Percentiles rank a stretch among this genome's conserved stretches.
phyloP scores from a whole-genome alignment of 2,797 vertebrate genomes.

The Hypotaenidia okinawae region DNA sequence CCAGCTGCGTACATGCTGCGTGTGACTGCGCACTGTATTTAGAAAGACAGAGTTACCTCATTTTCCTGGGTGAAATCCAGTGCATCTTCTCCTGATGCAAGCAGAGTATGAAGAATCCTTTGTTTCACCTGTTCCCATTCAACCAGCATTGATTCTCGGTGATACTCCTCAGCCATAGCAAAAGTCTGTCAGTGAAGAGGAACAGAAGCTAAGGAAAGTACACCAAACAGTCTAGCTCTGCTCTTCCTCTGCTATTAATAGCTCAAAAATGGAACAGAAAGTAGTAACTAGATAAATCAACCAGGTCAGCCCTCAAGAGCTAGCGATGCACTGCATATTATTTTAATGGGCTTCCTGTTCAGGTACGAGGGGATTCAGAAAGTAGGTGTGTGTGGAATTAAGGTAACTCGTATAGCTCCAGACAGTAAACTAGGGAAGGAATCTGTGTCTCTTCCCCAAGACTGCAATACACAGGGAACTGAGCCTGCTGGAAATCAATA shows the following conservation, averaged over 20 bases:
- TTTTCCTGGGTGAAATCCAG: slow-evolving; percentile 96
- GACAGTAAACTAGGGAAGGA: background rate
- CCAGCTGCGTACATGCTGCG: background rate
- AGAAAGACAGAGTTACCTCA: slow-evolving; percentile 81
- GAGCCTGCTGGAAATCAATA: background rate
- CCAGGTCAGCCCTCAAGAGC: background rate
- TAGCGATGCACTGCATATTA: background rate
- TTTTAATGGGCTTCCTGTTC: background rate
- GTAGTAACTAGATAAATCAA: background rate
- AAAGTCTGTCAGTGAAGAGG: slow-evolving; percentile 85
- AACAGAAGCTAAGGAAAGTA: background rate
- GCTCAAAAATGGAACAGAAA: background rate
- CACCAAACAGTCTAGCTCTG: background rate
- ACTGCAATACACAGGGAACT: background rate
- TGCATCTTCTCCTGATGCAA: slow-evolving; percentile 95
- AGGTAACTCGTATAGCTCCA: background rate
- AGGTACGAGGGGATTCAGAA: background rate
- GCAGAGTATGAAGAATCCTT: slow-evolving; percentile 93
- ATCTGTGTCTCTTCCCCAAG: background rate
- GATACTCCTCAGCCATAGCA: slow-evolving; percentile 95
- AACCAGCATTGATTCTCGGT: slow-evolving; percentile 97
- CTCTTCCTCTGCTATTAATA: background rate
- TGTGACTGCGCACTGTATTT: rapidly evolving
- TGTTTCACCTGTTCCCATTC: slow-evolving; percentile 99
- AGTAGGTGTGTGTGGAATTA: background rate